Percentiles rank a stretch among this genome's conserved stretches.
Conservation (phyloP, 2,797 vertebrate genomes). For the Dendrocincla fuliginosa region DNA sequence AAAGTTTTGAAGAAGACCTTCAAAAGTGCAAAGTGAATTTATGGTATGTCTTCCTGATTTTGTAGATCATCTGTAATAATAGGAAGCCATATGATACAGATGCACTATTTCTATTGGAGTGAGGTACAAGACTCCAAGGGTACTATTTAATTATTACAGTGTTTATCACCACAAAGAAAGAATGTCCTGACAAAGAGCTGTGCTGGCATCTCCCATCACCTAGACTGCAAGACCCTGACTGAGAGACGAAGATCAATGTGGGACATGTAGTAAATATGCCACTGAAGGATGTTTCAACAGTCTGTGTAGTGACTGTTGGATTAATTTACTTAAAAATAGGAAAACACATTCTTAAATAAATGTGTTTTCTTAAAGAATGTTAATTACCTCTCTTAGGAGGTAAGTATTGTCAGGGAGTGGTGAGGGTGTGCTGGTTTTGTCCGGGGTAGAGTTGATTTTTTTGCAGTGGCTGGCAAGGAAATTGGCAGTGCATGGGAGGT, state of each 20-base stretch:
- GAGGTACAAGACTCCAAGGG: neutral
- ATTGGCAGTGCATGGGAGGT: neutral
- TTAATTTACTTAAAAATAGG: neutral
- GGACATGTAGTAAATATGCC: neutral
- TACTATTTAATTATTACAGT: neutral
- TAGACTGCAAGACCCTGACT: neutral
- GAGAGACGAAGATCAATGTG: neutral
- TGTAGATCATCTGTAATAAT: neutral
- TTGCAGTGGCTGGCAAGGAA: neutral
- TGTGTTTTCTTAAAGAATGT: neutral
- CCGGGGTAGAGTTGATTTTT: neutral
- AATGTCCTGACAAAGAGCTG: neutral
- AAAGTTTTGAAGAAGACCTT: neutral
- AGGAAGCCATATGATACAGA: neutral
- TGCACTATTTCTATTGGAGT: neutral
- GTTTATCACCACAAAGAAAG: neutral
- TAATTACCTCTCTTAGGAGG: neutral
- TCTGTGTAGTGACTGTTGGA: neutral
- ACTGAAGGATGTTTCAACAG: neutral
- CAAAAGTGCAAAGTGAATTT: neutral
- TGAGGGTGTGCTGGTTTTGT: neutral
- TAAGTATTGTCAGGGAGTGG: neutral
- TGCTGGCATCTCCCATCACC: fast-evolving
- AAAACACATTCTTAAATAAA: neutral
- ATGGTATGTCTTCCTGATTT: neutral